Conservation (phyloP, 2,797 vertebrate genomes). For the Geotrypetes seraphini region DNA sequence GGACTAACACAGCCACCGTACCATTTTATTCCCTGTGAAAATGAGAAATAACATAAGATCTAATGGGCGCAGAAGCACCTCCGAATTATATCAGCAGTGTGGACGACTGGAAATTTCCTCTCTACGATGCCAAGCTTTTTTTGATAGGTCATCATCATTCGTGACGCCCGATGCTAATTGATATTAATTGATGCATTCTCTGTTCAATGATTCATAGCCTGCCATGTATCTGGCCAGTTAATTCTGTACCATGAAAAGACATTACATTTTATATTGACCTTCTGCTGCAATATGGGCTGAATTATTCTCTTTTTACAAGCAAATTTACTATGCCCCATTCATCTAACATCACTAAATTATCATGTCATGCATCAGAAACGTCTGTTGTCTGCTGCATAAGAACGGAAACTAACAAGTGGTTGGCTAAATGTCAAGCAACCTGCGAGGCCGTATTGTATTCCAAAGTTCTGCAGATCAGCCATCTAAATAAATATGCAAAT, state of each 20-base stretch:
- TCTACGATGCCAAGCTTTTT: not conserved
- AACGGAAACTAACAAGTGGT: not conserved
- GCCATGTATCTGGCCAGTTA: slow-evolving; percentile 7
- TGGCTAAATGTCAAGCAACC: not conserved
- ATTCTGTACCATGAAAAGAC: not conserved
- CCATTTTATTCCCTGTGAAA: too few species aligned
- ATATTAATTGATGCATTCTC: slow-evolving; percentile 1
- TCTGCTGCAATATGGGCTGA: not conserved
- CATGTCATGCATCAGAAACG: not conserved
- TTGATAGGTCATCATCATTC: not conserved
- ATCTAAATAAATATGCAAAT: too few species aligned
- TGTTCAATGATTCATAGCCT: slow-evolving; percentile 1
- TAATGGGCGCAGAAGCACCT: too few species aligned
- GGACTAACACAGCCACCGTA: too few species aligned
- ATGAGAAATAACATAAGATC: too few species aligned
- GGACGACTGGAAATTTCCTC: too few species aligned
- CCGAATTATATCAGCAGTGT: too few species aligned
- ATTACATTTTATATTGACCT: not conserved
- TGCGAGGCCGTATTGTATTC: too few species aligned
- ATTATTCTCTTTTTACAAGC: not conserved
- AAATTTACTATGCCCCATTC: not conserved
- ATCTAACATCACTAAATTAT: not conserved
- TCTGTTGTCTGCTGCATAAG: not conserved
- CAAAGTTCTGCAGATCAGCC: too few species aligned
- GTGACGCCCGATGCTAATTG: not conserved